Conservation (phyloP, 2,888 invertebrate species). For the Spodoptera littoralis region DNA sequence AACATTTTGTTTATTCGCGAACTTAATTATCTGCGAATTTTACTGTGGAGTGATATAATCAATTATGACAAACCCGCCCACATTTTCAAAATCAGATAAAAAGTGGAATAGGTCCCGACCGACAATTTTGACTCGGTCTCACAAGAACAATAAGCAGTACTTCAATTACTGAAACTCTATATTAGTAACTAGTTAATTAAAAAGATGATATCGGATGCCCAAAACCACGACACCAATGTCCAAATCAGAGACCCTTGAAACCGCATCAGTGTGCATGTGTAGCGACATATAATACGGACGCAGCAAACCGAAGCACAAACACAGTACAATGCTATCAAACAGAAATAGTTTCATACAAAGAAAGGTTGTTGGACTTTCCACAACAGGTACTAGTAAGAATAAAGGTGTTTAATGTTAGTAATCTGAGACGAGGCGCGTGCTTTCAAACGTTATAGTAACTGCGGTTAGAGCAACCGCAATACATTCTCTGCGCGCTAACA, state of each 20-base stretch:
- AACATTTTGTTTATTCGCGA: too few species aligned
- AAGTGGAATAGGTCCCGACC: too few species aligned
- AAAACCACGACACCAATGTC: slow-evolving; percentile 16
- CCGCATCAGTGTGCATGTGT: slow-evolving; percentile 23
- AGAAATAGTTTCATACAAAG: slow-evolving; percentile 43
- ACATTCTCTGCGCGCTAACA: slow-evolving; percentile 48
- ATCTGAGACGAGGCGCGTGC: slow-evolving; percentile 60
- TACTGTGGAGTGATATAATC: too few species aligned
- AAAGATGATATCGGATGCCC: slow-evolving; percentile 1
- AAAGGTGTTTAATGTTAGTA: slow-evolving; percentile 60
- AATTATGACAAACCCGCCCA: too few species aligned
- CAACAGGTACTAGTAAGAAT: slow-evolving; percentile 55
- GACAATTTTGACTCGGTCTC: too few species aligned
- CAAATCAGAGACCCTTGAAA: slow-evolving; percentile 30
- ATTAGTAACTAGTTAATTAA: too few species aligned
- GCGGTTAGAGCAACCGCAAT: slow-evolving; percentile 56
- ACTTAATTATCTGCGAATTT: too few species aligned
- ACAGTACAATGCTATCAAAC: slow-evolving; percentile 47
- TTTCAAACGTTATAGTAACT: slow-evolving; percentile 42
- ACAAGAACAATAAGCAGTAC: too few species aligned
- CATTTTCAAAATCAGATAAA: too few species aligned
- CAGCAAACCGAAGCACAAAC: slow-evolving; percentile 34
- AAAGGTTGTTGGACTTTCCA: slow-evolving; percentile 62
- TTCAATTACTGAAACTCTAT: too few species aligned
- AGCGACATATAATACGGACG: slow-evolving; percentile 45